Evolutionary conservation across 2,113 vertebrate genomes (phyloP).

Genomic region (Anolis sagrei): DNA sequence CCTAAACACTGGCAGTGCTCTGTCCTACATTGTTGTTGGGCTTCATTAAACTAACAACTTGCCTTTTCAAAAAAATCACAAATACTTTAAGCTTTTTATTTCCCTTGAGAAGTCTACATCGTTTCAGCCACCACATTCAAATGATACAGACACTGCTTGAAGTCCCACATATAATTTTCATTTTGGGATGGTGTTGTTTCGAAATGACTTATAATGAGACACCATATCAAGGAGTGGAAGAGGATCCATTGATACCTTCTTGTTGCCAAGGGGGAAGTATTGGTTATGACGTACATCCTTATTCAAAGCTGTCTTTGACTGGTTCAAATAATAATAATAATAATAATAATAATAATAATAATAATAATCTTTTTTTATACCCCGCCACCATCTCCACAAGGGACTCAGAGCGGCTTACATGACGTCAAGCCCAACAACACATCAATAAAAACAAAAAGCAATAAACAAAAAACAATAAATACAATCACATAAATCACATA

Average conservation of each 20-base stretch:
- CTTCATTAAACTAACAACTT: conserved; percentile 3
- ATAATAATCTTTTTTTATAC: too few relatives aligned
- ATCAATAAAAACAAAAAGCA: too few relatives aligned
- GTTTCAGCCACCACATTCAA: conserved; percentile 4
- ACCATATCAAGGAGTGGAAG: background rate
- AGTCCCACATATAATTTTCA: background rate
- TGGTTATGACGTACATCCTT: background rate
- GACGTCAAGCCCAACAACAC: too few relatives aligned
- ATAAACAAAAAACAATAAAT: too few relatives aligned
- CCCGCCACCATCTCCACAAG: too few relatives aligned
- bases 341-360: too few relatives aligned
- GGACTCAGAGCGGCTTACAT: too few relatives aligned
- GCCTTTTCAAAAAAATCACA: background rate
- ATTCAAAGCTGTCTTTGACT: background rate
- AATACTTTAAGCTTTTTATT: conserved; percentile 3
- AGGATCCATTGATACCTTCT: background rate
- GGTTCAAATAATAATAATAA: too few relatives aligned
- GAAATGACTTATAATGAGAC: too few relatives aligned
- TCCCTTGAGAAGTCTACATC: background rate
- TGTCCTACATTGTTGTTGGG: background rate
- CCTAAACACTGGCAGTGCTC: background rate
- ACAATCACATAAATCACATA: too few relatives aligned
- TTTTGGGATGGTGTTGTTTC: background rate
- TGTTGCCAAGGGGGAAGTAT: background rate
- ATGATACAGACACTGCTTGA: background rate